A percentile compares a stretch with the other conserved stretches of the same genome.
These are phyloP conservation scores for Microtus richardsoni DNA, from an alignment of 2,113 vertebrate species.

Conservation along the genomic window DNA sequence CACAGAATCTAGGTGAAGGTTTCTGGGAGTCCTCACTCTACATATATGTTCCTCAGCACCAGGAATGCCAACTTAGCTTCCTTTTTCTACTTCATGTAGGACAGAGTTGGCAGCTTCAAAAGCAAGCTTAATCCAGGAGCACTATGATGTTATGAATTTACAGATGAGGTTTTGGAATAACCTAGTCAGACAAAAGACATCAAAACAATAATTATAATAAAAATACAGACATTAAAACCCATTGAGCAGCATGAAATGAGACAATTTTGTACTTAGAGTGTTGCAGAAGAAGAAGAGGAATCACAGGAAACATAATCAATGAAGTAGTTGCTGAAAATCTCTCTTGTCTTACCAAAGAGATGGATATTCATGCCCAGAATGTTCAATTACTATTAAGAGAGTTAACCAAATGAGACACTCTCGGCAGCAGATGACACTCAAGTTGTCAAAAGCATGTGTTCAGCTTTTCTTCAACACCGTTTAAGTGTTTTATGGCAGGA, in stretches of 20 bases:
- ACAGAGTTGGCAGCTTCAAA: background rate
- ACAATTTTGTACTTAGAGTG: background rate
- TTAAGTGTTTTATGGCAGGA: too few relatives aligned
- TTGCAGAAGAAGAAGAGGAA: background rate
- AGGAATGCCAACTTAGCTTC: background rate
- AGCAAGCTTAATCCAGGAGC: background rate
- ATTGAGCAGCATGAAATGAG: background rate
- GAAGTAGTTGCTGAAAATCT: background rate
- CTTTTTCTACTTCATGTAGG: background rate
- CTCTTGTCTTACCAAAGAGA: background rate
- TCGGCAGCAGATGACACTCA: background rate
- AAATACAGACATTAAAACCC: background rate
- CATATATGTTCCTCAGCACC: background rate
- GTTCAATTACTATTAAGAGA: background rate
- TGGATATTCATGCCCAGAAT: too few relatives aligned
- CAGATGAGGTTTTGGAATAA: background rate
- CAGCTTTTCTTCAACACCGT: too few relatives aligned
- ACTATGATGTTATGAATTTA: background rate
- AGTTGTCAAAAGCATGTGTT: background rate
- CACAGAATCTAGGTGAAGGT: accelerated
- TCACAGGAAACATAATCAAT: background rate
- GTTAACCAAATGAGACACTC: background rate
- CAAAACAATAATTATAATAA: background rate
- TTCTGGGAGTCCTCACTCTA: background rate
- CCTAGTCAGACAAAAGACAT: background rate